These are phyloP conservation scores for Willisornis vidua DNA, from an alignment of 2,113 vertebrate species.

Conservation along the genomic window DNA sequence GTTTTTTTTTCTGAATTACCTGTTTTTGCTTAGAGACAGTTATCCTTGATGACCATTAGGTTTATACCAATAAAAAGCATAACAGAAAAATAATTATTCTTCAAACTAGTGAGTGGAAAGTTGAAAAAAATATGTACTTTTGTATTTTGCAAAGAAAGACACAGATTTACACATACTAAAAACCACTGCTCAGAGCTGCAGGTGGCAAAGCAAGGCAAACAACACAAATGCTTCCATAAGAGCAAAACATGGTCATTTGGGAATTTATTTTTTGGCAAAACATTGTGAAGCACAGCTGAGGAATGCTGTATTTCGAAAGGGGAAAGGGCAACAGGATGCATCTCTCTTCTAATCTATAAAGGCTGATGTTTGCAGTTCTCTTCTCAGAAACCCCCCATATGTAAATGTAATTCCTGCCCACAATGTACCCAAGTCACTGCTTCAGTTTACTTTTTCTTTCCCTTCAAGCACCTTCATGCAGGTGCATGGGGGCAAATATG, in stretches of 20 bases:
- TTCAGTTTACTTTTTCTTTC: neutral
- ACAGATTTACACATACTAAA: neutral
- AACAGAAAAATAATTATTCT: neutral
- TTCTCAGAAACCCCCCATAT: neutral
- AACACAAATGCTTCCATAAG: neutral
- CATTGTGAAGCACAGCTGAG: neutral
- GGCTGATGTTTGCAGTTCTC: neutral
- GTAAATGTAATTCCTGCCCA: neutral
- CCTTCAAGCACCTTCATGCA: neutral
- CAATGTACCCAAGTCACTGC: neutral
- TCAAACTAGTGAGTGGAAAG: neutral
- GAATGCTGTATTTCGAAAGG: neutral
- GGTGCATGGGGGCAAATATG: neutral
- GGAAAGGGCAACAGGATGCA: neutral
- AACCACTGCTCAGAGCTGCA: neutral
- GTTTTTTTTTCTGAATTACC: neutral
- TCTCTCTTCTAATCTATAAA: neutral
- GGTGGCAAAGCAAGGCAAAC: neutral
- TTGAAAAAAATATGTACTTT: neutral
- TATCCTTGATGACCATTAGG: neutral
- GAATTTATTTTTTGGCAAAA: neutral
- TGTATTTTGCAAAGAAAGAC: neutral
- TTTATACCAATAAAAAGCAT: neutral
- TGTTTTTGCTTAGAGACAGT: neutral
- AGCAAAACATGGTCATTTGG: neutral